Conservation (phyloP, 2,888 invertebrate species). For the Patella depressa region DNA sequence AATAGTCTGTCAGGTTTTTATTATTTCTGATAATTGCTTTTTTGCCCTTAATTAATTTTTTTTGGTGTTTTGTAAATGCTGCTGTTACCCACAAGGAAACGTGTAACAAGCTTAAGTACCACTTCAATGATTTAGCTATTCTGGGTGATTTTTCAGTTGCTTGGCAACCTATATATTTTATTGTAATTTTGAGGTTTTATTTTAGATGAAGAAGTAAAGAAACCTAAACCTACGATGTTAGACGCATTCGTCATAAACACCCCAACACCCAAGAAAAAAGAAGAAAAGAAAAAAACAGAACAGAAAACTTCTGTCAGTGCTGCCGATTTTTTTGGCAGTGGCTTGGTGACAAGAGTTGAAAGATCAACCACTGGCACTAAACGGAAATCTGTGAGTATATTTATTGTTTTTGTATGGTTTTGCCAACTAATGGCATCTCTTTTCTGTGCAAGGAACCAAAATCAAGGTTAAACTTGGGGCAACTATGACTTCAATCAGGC, state of each 20-base stretch:
- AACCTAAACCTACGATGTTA: slow-evolving; percentile 47
- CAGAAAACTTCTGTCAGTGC: slow-evolving; percentile 46
- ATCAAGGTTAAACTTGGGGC: too few relatives aligned
- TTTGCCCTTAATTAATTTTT: too few relatives aligned
- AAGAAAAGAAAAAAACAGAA: slow-evolving; percentile 24
- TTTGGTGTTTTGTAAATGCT: too few relatives aligned
- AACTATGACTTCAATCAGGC: too few relatives aligned
- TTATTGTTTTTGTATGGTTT: background rate
- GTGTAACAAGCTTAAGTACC: too few relatives aligned
- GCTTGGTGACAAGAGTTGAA: slow-evolving; percentile 53
- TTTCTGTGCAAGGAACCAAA: too few relatives aligned
- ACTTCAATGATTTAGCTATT: too few relatives aligned
- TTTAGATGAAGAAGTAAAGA: slow-evolving; percentile 47
- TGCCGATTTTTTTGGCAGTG: slow-evolving; percentile 62
- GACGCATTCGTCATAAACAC: slow-evolving; percentile 49
- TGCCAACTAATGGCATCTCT: too few relatives aligned
- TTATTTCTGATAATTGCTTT: too few relatives aligned
- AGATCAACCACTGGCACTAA: slow-evolving; percentile 42
- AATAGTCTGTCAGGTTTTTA: too few relatives aligned
- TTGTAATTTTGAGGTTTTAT: slow-evolving; percentile 15
- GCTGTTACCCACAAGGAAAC: too few relatives aligned
- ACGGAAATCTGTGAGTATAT: slow-evolving; percentile 31
- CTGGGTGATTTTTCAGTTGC: background rate
- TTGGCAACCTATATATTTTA: background rate
- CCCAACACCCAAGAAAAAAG: slow-evolving; percentile 38